Conservation (phyloP, 2,888 invertebrate genomes). For the Tenodera sinensis region DNA sequence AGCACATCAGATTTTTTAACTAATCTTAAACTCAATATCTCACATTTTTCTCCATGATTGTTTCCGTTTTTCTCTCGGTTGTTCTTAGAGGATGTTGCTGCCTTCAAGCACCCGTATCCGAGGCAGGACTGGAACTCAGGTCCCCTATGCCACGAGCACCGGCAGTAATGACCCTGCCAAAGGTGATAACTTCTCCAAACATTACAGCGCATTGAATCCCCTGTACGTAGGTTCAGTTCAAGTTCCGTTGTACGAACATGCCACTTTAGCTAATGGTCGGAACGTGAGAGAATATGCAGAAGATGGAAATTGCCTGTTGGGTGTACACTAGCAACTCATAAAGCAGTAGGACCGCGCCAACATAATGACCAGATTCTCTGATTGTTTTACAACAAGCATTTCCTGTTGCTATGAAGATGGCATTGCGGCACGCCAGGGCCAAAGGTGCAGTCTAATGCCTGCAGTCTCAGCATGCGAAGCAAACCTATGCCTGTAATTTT, state of each 20-base stretch:
- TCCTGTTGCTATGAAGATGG: neutral
- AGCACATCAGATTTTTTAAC: too few species aligned
- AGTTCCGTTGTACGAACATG: neutral
- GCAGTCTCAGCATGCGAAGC: too few species aligned
- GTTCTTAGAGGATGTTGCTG: too few species aligned
- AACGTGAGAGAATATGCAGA: neutral
- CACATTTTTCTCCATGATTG: too few species aligned
- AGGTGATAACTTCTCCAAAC: neutral
- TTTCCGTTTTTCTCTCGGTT: too few species aligned
- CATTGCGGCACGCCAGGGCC: neutral
- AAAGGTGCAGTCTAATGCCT: neutral
- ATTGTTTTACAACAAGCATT: neutral
- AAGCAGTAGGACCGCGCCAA: neutral
- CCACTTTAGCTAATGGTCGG: neutral
- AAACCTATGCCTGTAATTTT: too few species aligned
- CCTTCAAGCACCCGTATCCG: too few species aligned
- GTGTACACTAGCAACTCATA: neutral
- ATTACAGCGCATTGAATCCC: neutral
- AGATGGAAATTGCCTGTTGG: neutral
- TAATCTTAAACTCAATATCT: too few species aligned
- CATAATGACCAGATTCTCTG: neutral
- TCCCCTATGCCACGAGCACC: too few species aligned
- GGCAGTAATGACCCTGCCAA: too few species aligned
- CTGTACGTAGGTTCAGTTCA: neutral
- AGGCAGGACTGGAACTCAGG: too few species aligned